These are phyloP conservation scores for Anguilla rostrata DNA, from an alignment of 2,113 vertebrate genomes.

Conservation along the genomic window DNA sequence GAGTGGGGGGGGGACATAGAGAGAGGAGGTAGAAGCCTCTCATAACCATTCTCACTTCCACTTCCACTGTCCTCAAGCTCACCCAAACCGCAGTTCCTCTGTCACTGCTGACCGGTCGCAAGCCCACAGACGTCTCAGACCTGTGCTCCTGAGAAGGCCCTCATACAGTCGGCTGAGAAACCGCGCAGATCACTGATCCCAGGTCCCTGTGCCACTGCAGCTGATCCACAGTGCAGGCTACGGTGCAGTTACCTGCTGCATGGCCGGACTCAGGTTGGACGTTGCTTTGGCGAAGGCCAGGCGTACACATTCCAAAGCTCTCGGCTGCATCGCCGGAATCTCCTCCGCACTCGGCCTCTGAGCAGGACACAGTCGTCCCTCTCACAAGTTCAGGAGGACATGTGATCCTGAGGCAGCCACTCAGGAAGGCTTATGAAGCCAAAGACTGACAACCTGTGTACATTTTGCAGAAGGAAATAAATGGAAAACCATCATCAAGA, in stretches of 20 bases:
- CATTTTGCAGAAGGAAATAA: neutral
- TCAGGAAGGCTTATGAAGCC: neutral
- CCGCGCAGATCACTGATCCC: neutral
- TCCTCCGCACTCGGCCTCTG: neutral
- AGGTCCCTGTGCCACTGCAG: neutral
- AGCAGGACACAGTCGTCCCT: neutral
- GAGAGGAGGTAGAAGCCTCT: conserved; percentile 43
- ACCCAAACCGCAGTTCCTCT: conserved; percentile 13
- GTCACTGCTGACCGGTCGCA: neutral
- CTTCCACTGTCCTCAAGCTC: neutral
- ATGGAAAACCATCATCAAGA: neutral
- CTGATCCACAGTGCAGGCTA: neutral
- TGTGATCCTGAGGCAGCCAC: neutral
- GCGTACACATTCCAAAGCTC: neutral
- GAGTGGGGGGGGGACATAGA: conserved; percentile 23
- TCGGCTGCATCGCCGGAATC: neutral
- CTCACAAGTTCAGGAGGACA: no score
- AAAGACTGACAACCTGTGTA: neutral
- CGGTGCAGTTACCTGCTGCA: neutral
- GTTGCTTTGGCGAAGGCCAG: neutral
- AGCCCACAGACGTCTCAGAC: neutral
- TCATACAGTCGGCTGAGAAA: neutral
- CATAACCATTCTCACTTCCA: conserved; percentile 30
- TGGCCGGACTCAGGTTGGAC: neutral
- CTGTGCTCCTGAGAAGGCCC: neutral